Percentiles rank a stretch among this genome's conserved stretches.
Conservation (phyloP, 2,888 invertebrate species). For the Drosophila borealis region DNA sequence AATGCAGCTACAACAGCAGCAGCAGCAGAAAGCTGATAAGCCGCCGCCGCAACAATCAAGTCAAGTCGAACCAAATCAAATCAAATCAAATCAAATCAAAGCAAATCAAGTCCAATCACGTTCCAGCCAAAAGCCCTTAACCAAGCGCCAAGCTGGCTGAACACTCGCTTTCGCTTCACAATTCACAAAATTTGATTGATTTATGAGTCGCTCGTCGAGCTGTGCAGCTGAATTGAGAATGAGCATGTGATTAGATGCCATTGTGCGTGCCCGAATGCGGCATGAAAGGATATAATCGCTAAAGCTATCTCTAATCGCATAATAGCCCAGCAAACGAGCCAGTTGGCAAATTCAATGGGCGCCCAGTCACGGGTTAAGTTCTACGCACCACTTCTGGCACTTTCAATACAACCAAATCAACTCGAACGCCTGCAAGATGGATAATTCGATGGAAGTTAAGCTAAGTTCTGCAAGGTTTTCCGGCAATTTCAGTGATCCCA, state of each 20-base stretch:
- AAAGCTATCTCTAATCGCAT: constrained; percentile 2
- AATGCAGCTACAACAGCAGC: no score
- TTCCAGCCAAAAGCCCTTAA: no score
- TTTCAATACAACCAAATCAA: constrained; percentile 10
- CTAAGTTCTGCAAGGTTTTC: no score
- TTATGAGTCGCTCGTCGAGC: constrained; percentile 50
- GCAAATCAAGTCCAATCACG: not conserved
- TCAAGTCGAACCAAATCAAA: constrained; percentile 63
- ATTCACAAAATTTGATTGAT: constrained; percentile 41
- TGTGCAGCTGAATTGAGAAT: constrained; percentile 15
- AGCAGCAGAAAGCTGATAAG: constrained; percentile 65
- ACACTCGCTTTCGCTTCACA: no score
- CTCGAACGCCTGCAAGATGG: not conserved
- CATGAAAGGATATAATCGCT: constrained; percentile 1
- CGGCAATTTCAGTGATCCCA: no score
- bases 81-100: constrained; percentile 50
- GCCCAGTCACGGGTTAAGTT: not conserved
- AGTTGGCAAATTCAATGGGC: constrained; percentile 8
- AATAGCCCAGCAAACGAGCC: constrained; percentile 6
- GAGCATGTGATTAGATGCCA: constrained; percentile 38
- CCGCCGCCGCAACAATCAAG: constrained; percentile 75
- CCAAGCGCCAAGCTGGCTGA: no score
- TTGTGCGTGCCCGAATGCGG: constrained; percentile 28
- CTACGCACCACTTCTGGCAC: not conserved
- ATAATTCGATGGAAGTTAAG: no score